Percentiles rank a stretch among this genome's conserved stretches.
Evolutionary conservation across 2,888 invertebrate species (phyloP).

Genomic region (Limnephilus rhombicus): DNA sequence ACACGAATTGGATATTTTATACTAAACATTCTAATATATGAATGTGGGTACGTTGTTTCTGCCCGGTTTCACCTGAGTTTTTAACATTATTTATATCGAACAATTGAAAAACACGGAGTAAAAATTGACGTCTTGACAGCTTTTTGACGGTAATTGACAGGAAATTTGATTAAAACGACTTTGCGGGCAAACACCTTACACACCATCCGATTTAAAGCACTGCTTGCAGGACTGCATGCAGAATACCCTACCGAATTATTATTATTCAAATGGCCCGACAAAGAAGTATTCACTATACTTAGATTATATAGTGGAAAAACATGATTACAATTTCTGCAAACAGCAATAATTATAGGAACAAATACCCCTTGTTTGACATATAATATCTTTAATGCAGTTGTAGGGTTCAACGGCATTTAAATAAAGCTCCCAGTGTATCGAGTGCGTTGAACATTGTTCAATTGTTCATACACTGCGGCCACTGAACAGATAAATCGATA

Average conservation of each 20-base stretch:
- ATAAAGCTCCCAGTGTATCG: slow-evolving; percentile 4
- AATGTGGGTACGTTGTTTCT: not conserved
- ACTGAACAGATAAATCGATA: not conserved
- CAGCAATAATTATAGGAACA: not conserved
- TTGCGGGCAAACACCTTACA: too few relatives aligned
- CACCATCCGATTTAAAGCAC: too few relatives aligned
- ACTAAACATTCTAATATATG: not conserved
- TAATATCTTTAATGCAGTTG: not conserved
- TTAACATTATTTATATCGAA: too few relatives aligned
- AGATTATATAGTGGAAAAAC: not conserved
- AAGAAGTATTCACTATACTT: too few relatives aligned
- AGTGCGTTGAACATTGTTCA: not conserved
- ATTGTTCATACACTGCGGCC: not conserved
- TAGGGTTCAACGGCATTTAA: slow-evolving; percentile 8
- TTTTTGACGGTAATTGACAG: too few relatives aligned
- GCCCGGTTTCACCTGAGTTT: not conserved
- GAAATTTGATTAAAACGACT: too few relatives aligned
- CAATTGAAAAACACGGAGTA: too few relatives aligned
- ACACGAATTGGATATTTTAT: not conserved
- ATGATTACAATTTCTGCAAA: not conserved
- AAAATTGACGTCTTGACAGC: too few relatives aligned
- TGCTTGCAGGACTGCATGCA: too few relatives aligned
- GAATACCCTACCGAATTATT: too few relatives aligned
- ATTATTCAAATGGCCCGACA: too few relatives aligned
- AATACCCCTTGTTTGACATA: not conserved